These are phyloP conservation scores for Tachycineta bicolor DNA, from an alignment of 2,113 vertebrate species.

Conservation along the genomic window DNA sequence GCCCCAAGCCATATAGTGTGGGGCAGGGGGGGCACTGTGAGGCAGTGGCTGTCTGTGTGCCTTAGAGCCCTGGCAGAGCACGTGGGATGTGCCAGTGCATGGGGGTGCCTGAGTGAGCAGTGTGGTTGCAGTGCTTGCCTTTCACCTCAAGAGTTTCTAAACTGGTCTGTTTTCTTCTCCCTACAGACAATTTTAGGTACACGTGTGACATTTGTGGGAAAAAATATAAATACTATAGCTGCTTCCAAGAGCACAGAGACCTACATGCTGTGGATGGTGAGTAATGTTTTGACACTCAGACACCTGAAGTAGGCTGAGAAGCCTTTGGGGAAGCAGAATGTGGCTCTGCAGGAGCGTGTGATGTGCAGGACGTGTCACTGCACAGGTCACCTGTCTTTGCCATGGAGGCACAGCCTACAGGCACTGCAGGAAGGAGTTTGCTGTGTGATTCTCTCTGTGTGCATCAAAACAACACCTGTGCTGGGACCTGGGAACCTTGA, in stretches of 20 bases:
- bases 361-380: background rate
- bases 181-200: slow-evolving; percentile 93
- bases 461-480: background rate
- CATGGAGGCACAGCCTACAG: background rate
- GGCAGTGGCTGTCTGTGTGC: background rate
- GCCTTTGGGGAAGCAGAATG: background rate
- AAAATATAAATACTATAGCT: slow-evolving; percentile 99
- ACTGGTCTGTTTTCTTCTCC: slow-evolving; percentile 37
- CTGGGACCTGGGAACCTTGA: background rate
- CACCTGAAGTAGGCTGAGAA: background rate
- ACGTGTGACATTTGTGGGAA: slow-evolving; percentile 98
- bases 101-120: background rate
- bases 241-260: slow-evolving; percentile 97
- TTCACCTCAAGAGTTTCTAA: background rate
- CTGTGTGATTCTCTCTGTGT: background rate
- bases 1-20: accelerated
- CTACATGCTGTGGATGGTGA: slow-evolving; percentile 97
- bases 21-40: accelerated
- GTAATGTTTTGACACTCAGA: slow-evolving; percentile 43
- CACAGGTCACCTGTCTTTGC: accelerated
- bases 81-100: background rate
- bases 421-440: background rate
- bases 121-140: background rate
- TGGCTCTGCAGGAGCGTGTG: background rate
- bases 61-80: background rate